Base-by-base conservation (phyloP, 1,140 invertebrate genomes). In the Contarinia nasturtii region DNA sequence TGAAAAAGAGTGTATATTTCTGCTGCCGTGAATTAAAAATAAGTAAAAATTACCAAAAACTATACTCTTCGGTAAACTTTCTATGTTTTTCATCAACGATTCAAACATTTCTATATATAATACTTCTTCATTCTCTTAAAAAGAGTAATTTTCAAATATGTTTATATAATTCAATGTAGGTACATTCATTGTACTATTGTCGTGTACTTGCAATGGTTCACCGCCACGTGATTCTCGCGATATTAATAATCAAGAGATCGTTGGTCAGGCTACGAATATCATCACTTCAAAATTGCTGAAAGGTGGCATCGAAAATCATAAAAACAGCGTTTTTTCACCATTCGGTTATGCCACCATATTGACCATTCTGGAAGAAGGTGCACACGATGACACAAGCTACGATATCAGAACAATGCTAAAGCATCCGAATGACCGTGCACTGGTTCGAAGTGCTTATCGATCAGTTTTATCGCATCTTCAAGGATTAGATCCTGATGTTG, bases 241-340 rank as follows among this genome's bases (percentile, higher is more conserved):
- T 38, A 38, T 38, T 14, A 5, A 38, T 17, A 38, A 38, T 14
- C 7, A 45, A 36, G 43, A 48, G 43, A 19, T 36, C 18, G 33
- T 48, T 14, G 47, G 27, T 1, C 44, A 50, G 11, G 53, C 54
- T 17, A 60, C 61, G 0, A 59, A 63, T 51, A 55, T 60, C 45
- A 58, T 63, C 47, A 57, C 58, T 12, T 51, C 53, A 41, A 56
- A 63, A 49, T 46, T 63, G 47, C 48, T 63, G 1, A 63, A 63
- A 45, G 54, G 54, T n/a, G 12, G 36, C 12, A 60, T 57, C 46
- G 70, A 75, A 40, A 72, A 73, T 51, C 61, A 69, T 19, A 68
- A 65, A 34, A 75, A 77, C 45, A 67, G 74, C 49, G 74, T 73
- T n/a, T 74, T 75, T 48, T 76, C 74, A 2, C 75, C 75, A 0